Conservation (phyloP, 2,797 vertebrate genomes). For the Sphenodon punctatus region DNA sequence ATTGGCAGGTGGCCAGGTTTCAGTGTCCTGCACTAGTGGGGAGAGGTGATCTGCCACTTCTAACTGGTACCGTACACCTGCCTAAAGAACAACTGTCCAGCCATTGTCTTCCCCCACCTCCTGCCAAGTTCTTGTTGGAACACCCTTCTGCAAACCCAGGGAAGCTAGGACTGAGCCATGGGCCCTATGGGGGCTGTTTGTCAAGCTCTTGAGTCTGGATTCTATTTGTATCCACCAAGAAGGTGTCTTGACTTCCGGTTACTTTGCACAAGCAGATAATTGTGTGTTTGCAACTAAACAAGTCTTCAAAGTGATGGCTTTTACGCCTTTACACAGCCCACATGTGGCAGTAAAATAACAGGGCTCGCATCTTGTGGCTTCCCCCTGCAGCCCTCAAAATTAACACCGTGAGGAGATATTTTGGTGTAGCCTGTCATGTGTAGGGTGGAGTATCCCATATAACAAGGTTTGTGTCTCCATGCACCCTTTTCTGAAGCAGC, state of each 20-base stretch:
- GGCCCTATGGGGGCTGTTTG: rapidly evolving
- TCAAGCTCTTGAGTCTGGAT: rapidly evolving
- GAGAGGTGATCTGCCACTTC: no score
- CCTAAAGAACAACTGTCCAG: rapidly evolving
- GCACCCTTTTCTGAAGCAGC: neutral
- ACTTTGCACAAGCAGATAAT: neutral
- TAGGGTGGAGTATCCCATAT: no score
- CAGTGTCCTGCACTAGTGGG: neutral
- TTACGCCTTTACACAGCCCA: conserved; percentile 8
- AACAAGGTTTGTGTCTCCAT: no score
- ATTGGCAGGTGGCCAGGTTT: neutral
- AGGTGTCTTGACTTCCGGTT: conserved; percentile 1
- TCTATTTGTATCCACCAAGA: conserved; percentile 24
- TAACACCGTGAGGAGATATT: neutral
- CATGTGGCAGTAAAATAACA: conserved; percentile 21
- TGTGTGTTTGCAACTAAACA: neutral
- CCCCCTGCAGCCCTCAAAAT: rapidly evolving
- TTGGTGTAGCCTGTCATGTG: no score
- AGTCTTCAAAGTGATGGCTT: neutral
- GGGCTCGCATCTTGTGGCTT: neutral
- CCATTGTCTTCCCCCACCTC: rapidly evolving
- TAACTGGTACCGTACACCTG: rapidly evolving
- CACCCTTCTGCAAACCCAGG: neutral
- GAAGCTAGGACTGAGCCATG: neutral
- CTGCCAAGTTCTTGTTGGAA: rapidly evolving